Conservation (phyloP, 2,888 invertebrate species). For the Matsumyia berberina region DNA sequence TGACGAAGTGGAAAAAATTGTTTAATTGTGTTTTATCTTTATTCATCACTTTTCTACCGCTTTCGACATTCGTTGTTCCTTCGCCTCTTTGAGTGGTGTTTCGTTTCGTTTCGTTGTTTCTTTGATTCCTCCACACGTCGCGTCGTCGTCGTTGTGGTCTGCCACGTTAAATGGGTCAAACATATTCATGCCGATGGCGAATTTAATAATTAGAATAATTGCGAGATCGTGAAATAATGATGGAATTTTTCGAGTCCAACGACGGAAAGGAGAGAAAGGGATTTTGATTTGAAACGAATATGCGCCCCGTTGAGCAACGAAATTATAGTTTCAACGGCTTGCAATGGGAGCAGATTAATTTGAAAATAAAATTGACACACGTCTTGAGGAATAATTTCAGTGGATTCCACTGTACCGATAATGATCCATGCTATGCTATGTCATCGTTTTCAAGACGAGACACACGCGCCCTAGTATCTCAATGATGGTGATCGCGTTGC, state of each 20-base stretch:
- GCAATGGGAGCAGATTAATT: neutral
- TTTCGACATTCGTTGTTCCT: constrained; percentile 18
- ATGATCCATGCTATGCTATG: too few relatives aligned
- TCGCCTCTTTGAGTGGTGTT: constrained; percentile 17
- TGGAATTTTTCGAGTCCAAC: constrained; percentile 31
- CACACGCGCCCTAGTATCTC: too few relatives aligned
- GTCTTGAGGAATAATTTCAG: neutral
- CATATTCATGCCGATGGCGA: constrained; percentile 57
- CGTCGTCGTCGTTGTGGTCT: constrained; percentile 9
- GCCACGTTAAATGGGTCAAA: constrained; percentile 54
- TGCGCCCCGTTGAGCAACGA: constrained; percentile 9
- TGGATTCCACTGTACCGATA: too few relatives aligned
- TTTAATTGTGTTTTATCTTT: constrained; percentile 46
- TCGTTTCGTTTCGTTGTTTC: constrained; percentile 15
- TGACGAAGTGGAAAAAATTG: constrained; percentile 31
- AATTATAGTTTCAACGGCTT: too few relatives aligned
- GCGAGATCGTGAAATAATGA: constrained; percentile 34
- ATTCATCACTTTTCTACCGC: too few relatives aligned
- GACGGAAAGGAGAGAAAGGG: constrained; percentile 17
- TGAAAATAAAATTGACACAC: constrained; percentile 11
- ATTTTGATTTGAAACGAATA: constrained; percentile 11
- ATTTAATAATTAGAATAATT: constrained; percentile 54
- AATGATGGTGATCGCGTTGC: too few relatives aligned
- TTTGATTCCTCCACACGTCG: constrained; percentile 11
- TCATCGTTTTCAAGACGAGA: too few relatives aligned